Percentiles rank a stretch among this genome's conserved stretches.
phyloP scores from a whole-genome alignment of 2,113 vertebrate species.

The Crotalus horridus region DNA sequence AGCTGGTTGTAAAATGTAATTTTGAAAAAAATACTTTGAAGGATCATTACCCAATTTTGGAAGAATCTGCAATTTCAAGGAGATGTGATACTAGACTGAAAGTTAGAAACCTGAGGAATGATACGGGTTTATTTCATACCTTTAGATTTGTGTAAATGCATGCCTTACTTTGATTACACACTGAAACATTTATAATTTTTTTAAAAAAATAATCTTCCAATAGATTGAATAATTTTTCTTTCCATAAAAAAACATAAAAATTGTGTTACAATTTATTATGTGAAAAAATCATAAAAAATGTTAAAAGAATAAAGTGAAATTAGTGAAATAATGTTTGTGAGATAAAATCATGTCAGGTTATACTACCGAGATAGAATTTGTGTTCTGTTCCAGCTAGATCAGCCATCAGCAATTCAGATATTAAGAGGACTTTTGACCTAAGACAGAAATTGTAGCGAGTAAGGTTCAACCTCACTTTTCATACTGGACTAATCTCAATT shows the following conservation, averaged over 20 bases:
- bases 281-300: background rate
- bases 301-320: background rate
- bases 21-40: background rate
- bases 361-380: background rate
- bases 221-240: conserved; percentile 4
- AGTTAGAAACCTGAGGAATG: background rate
- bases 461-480: background rate
- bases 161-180: conserved; percentile 15
- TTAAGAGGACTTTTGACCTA: background rate
- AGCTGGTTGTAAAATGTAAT: conserved; percentile 11
- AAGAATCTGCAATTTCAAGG: conserved; percentile 27
- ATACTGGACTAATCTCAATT: background rate
- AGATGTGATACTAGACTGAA: background rate
- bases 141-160: background rate
- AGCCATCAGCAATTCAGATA: background rate
- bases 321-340: background rate
- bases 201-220: background rate
- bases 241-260: background rate
- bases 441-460: background rate
- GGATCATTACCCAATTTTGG: background rate
- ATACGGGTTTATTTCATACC: conserved; percentile 27
- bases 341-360: background rate
- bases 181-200: background rate
- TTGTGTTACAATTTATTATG: background rate
- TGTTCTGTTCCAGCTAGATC: background rate